Conservation (phyloP, 92 coral and sea anemone genomes). For the Phenganax subtilis region DNA sequence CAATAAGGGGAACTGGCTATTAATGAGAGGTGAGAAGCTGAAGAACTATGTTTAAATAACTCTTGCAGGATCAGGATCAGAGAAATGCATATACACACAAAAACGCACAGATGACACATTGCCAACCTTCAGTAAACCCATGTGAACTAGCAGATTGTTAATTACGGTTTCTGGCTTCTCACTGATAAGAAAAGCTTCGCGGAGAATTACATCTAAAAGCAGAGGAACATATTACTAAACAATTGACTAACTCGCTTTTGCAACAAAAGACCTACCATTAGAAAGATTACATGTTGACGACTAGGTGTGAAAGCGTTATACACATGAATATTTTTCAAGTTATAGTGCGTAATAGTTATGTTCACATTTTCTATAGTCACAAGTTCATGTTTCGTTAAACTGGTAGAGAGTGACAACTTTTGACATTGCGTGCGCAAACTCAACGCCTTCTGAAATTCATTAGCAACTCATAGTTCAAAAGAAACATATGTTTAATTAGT, state of each 20-base stretch:
- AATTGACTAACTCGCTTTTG: not conserved
- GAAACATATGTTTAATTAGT: not conserved
- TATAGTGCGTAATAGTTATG: not conserved
- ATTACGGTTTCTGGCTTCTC: constrained; percentile 66
- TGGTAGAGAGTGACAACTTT: no score
- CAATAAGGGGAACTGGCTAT: no score
- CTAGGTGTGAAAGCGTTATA: not conserved
- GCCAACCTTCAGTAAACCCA: constrained; percentile 88
- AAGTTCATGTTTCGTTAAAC: no score
- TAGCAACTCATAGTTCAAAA: not conserved
- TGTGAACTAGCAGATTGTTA: constrained; percentile 64
- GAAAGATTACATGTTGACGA: not conserved
- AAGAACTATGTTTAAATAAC: not conserved
- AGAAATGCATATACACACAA: not conserved
- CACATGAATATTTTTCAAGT: not conserved
- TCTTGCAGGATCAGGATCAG: not conserved
- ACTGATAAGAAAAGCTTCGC: constrained; percentile 54
- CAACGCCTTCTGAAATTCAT: not conserved
- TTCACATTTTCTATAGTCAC: no score
- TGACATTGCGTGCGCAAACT: not conserved
- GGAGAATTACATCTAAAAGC: constrained; percentile 72
- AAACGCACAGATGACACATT: not conserved
- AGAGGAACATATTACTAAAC: not conserved
- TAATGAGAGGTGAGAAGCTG: not conserved
- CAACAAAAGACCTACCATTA: not conserved